A percentile compares a stretch with the other conserved stretches of the same genome.
Evolutionary conservation across 2,113 vertebrate genomes (phyloP).

Genomic region (Sciurus niger): DNA sequence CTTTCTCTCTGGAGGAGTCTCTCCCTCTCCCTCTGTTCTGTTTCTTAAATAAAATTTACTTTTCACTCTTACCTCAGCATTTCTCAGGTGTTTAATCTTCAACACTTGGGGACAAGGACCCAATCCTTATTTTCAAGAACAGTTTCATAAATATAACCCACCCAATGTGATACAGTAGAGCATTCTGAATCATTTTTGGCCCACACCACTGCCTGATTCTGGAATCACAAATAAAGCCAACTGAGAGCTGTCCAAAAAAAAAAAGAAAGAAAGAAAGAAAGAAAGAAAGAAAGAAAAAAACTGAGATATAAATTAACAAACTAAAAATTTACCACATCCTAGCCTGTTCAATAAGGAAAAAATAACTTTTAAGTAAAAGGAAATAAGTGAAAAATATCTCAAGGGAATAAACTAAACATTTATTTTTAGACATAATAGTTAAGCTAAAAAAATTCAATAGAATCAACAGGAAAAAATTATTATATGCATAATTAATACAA

Average conservation of each 20-base stretch:
- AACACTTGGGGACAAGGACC: no score
- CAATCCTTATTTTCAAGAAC: no score
- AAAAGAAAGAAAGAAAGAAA: no score
- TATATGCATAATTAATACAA: slow-evolving; percentile 1
- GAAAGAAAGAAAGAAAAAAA: background rate
- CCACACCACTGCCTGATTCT: background rate
- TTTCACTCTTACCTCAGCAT: no score
- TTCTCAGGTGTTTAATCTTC: no score
- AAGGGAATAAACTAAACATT: slow-evolving; percentile 34
- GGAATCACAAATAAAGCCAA: background rate
- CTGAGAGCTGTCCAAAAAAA: background rate
- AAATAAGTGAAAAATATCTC: background rate
- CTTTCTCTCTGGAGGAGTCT: no score
- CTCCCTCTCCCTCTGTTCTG: no score
- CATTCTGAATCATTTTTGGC: background rate
- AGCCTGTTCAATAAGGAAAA: background rate
- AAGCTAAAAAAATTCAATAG: slow-evolving; percentile 1
- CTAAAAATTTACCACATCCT: background rate
- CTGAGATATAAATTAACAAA: background rate
- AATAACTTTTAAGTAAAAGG: background rate
- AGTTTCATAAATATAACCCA: background rate
- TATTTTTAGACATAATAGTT: background rate
- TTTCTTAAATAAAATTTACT: no score
- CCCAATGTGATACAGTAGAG: background rate
- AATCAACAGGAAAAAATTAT: background rate